Evolutionary conservation across 92 coral and sea anemone genomes (phyloP).

Genomic region (Bergia sp.): DNA sequence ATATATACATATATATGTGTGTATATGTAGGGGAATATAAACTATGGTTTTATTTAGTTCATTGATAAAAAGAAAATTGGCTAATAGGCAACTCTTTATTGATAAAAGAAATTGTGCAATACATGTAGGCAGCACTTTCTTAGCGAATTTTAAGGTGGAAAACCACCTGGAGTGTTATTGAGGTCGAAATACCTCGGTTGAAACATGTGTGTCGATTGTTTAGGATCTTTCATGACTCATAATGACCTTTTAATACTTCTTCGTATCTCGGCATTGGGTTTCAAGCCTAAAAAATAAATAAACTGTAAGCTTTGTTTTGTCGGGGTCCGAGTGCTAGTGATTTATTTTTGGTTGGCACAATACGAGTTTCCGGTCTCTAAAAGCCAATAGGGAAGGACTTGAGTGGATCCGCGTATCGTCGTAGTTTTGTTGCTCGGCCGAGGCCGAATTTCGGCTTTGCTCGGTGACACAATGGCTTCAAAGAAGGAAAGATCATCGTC

Average conservation of each 20-base stretch:
- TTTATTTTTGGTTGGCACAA: not conserved
- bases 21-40: too few relatives aligned
- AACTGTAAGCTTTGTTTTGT: slow-evolving; percentile 12
- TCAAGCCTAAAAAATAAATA: slow-evolving; percentile 8
- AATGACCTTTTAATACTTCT: slow-evolving; percentile 23
- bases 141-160: too few relatives aligned
- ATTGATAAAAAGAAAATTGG: too few relatives aligned
- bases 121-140: too few relatives aligned
- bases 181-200: not conserved
- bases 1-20: too few relatives aligned
- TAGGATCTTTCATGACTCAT: slow-evolving; percentile 16
- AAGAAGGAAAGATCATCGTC: slow-evolving; percentile 45
- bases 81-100: too few relatives aligned
- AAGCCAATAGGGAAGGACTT: slow-evolving; percentile 18
- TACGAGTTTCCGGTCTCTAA: not conserved
- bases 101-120: too few relatives aligned
- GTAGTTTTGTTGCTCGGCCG: slow-evolving; percentile 23
- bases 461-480: slow-evolving; percentile 40
- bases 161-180: not conserved
- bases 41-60: too few relatives aligned
- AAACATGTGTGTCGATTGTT: not conserved
- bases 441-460: slow-evolving; percentile 38
- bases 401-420: not conserved
- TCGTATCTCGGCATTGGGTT: slow-evolving; percentile 33
- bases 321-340: slow-evolving; percentile 29